Evolutionary conservation across 2,113 vertebrate species (phyloP).

Genomic region (Colius striatus): DNA sequence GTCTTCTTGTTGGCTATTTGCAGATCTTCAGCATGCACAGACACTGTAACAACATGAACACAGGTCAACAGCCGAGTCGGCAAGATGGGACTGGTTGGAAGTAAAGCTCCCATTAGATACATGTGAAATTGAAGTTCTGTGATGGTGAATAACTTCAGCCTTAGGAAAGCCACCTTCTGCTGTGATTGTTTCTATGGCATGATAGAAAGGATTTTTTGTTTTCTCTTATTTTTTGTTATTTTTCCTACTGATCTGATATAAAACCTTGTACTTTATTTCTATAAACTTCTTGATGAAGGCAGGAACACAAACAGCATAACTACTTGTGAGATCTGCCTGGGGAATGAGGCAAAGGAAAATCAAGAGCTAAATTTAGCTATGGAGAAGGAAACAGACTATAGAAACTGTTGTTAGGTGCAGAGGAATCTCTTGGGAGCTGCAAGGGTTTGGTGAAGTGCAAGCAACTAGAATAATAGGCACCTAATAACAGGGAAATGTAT

Average conservation of each 20-base stretch:
- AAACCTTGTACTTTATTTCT: not conserved
- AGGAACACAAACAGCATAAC: not conserved
- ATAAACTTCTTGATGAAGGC: not conserved
- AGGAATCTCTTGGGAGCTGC: not conserved
- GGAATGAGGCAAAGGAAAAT: not conserved
- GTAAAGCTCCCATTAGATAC: not conserved
- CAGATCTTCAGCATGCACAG: not conserved
- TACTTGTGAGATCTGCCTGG: not conserved
- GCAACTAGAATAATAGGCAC: not conserved
- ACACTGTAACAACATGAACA: fast-evolving
- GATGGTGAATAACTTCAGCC: not conserved
- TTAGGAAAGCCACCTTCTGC: not conserved
- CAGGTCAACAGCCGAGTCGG: not conserved
- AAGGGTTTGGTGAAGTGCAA: not conserved
- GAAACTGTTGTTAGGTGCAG: not conserved
- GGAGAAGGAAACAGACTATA: not conserved
- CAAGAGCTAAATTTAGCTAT: not conserved
- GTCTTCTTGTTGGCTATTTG: not conserved
- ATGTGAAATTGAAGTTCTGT: not conserved
- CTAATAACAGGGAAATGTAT: not conserved
- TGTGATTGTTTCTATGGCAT: not conserved
- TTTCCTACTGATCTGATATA: not conserved
- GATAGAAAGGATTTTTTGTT: not conserved
- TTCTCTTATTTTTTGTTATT: not conserved
- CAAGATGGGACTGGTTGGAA: not conserved